Evolutionary conservation across 2,797 vertebrate species (phyloP).

Genomic region (Danio kyathit): DNA sequence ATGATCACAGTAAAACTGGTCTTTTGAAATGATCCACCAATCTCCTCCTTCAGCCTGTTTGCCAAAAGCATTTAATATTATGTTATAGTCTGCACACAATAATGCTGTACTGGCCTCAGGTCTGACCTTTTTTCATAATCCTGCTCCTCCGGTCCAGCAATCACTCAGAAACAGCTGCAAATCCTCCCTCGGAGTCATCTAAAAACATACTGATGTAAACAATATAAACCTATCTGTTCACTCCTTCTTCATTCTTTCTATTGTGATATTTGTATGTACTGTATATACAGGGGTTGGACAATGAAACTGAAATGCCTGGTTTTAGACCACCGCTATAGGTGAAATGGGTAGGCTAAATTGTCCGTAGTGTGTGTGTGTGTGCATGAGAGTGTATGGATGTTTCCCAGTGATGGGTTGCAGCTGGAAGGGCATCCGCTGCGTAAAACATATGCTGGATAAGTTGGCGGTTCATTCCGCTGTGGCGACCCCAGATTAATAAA

Average conservation of each 20-base stretch:
- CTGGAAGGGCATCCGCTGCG: too few relatives aligned
- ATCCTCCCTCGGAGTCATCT: background rate
- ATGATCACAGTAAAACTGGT: constrained; percentile 12
- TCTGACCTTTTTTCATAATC: constrained; percentile 16
- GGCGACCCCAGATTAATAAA: too few relatives aligned
- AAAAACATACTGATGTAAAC: background rate
- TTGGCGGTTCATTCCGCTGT: too few relatives aligned
- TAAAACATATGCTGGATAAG: too few relatives aligned
- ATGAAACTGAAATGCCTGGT: too few relatives aligned
- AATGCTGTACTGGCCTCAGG: constrained; percentile 6
- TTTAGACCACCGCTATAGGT: too few relatives aligned
- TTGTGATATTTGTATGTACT: background rate
- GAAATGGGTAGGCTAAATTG: too few relatives aligned
- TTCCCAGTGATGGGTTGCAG: too few relatives aligned
- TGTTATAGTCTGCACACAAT: background rate
- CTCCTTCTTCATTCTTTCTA: background rate
- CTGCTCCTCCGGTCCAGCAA: background rate
- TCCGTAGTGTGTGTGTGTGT: too few relatives aligned
- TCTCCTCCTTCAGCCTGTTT: background rate
- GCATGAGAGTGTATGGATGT: too few relatives aligned
- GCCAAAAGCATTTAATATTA: constrained; percentile 10
- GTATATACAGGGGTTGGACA: background rate
- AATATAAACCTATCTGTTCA: background rate
- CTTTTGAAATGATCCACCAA: background rate
- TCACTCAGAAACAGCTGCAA: background rate